Base-by-base conservation (phyloP, 2,888 invertebrate species). In the Itoplectis maculator region DNA sequence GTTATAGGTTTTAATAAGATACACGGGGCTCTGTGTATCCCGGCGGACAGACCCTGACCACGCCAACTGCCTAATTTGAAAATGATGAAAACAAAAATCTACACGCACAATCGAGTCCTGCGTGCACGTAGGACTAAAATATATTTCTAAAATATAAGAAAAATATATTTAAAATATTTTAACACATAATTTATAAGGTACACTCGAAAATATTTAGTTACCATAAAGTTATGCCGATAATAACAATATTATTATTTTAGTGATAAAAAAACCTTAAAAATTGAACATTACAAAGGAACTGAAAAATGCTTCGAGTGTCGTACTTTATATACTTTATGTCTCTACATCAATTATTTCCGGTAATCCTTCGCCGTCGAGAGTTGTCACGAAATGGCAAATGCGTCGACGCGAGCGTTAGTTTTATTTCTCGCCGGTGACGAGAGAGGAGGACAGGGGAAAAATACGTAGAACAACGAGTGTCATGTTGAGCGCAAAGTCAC, bases 1-100 rank as follows among this genome's bases (percentile, higher is more conserved):
- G 42, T 45, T 49, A 51, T 51, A 77, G 35, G 49, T 66, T 76
- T 76, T 65, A 70, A 69, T 70, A 65, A 75, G 75, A 70, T 75
- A 54, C n/a, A 54, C 61, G 23, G 40, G 11, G 56, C 13, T 40
- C 9, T 13, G 59, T 35, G 42, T 54, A n/a, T 23, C 35, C 23
- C 54, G 11, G 11, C 23, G 15, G 15, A 56, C 8, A 11, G 35
- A 35, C 59, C 47, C 18, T 47, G 49, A 68, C 37, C n/a, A 11
- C 54, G 23, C 42, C 54, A 11, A 42, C 15, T 42, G 29, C 51
- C 63, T 79, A 69, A 79, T 69, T 47, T 54, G 51, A 23, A 69
- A 63, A 79, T 45, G 15, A 49, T 2, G 15, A 49, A 2, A 51
- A 51, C 6, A 51, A n/a, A 47, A 45, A 47, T 47, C 15, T 6